Base-by-base conservation (phyloP, 2,888 invertebrate genomes). In the Alloscopus bannaensis region DNA sequence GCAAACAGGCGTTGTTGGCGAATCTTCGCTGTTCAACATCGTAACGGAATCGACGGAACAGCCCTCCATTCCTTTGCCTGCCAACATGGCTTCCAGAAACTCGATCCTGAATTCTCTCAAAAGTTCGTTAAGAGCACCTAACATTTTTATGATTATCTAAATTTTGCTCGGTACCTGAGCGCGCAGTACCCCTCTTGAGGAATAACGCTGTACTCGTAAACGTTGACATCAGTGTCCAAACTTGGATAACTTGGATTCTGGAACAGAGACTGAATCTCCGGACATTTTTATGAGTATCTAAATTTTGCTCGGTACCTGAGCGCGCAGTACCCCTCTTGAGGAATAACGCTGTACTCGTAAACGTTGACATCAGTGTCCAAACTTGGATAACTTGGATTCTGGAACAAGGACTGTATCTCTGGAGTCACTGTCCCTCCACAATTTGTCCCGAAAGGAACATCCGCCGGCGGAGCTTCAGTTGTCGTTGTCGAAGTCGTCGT, bases 331-430 rank as follows among this genome's bases (percentile, higher is more conserved):
- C 78, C 84, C 2, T 71, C 69, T 28, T 73, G 65, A 1, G 84
- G 83, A 13, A 76, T 31, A 1, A 86, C 82, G 18, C 76, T 65
- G 50, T 80, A 82, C 47, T 84, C 78, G 62, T 81, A 81, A 4
- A 82, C 71, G 16, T 65, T 70, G 13, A 84, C 76, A 11, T 71
- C 64, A 3, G 75, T 80, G 20, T 84, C 84, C 40, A 82, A 26
- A 28, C 65, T 81, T 0, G 85, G 85, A 40, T 84, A 86, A 1
- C 70, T 65, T 16, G 85, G 85, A 66, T 84, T 86, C 20, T 59
- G 22, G 36, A 84, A 86, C 4, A 28, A 29, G 16, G 83, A 82
- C 1, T 68, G 50, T 1, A 83, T 72, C 0, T 81, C 76, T 22
- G 52, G 11, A 0, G 82, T 80, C 1, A 65, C 31, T 16, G 42